Evolutionary conservation across 2,113 vertebrate genomes (phyloP).

Genomic region (Stictonetta naevosa): DNA sequence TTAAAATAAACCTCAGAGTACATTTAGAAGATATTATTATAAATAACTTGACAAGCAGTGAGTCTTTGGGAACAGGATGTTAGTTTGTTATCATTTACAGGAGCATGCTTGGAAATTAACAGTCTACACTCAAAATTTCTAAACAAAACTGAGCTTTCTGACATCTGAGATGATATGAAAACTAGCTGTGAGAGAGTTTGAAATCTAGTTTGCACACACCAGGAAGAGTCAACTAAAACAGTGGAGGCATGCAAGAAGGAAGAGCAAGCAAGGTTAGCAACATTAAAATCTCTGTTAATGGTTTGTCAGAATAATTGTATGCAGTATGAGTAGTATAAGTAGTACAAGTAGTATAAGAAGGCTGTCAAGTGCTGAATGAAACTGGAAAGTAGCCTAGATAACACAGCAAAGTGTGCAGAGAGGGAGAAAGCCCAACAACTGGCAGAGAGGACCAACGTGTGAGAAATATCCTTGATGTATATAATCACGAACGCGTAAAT

Average conservation of each 20-base stretch:
- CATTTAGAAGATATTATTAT: not conserved
- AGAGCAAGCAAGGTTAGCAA: not conserved
- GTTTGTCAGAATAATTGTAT: not conserved
- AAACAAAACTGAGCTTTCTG: not conserved
- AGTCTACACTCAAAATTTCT: not conserved
- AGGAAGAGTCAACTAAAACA: not conserved
- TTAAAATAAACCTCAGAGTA: not conserved
- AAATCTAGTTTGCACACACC: not conserved
- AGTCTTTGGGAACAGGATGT: not conserved
- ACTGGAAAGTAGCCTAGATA: not conserved
- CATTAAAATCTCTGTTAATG: not conserved
- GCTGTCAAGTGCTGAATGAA: not conserved
- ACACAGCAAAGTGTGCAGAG: not conserved
- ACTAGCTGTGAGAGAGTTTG: not conserved
- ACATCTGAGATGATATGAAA: not conserved
- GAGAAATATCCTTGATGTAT: not conserved
- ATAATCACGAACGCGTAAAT: not conserved
- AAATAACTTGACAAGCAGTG: not conserved
- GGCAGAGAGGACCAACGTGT: not conserved
- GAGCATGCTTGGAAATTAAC: not conserved
- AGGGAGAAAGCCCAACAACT: not conserved
- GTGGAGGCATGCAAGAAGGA: not conserved
- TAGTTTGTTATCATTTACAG: not conserved
- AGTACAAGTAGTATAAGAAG: not conserved
- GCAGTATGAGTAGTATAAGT: not conserved